Base-by-base conservation (phyloP, 2,113 vertebrate genomes). In the Myxocyprinus asiaticus region DNA sequence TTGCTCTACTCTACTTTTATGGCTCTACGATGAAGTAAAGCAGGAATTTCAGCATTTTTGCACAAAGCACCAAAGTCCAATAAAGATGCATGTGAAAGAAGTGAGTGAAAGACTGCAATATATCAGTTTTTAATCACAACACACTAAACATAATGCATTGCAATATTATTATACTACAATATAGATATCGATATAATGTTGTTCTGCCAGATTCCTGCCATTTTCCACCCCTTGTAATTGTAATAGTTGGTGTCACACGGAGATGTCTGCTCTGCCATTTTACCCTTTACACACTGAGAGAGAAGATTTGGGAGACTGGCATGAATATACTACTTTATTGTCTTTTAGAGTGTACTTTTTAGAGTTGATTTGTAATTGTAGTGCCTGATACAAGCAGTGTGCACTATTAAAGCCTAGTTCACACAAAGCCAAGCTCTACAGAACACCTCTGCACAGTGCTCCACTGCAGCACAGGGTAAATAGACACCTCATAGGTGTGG, bases 401-500 rank as follows among this genome's bases (percentile, higher is more conserved):
- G 45, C n/a, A n/a, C n/a, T 33, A 33, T 33, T 33, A n/a, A 7
- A 80, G 67, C 33, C 66, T 80, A 64, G 7, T 17, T 64, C 68
- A 81, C 63, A 50, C 15, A 66, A 78, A 14, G 51, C 12, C 9
- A 42, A n/a, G 43, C 62, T 17, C 7, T 2, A 14, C 9, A 2
- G 42, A 55, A 51, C 68, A 53, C 63, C 56, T 17, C 22, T 33
- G 22, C 22, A 33, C 22, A 63, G 63, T 53, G 47, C 9, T 78
- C 22, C 14, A 62, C 50, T 72, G 67, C 74, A 67, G 11, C 14
- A 14, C 47, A 76, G 71, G 48, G 66, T 79, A 70, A 84, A 84
- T 9, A 81, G 68, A 66, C 58, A 76, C 65, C 47, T 63, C 53
- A 43, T 71, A 79, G 76, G 83, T 74, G 76, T 79, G 76, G 79